Evolutionary conservation across 2,888 invertebrate genomes (phyloP).

Genomic region (Seira musarum): DNA sequence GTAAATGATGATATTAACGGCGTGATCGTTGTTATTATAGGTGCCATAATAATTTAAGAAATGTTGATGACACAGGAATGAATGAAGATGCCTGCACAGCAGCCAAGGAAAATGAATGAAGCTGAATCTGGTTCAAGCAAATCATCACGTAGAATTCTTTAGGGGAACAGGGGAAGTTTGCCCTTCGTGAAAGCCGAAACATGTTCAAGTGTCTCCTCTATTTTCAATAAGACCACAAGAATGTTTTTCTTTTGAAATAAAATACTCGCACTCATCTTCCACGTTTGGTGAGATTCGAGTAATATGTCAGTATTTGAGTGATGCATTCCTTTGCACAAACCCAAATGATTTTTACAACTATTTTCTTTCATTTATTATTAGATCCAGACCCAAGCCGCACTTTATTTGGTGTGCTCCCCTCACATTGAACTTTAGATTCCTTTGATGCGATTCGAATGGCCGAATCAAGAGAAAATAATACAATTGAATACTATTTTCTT

Average conservation of each 20-base stretch:
- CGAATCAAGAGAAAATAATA: no score
- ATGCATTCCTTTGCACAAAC: constrained; percentile 4
- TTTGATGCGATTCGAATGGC: no score
- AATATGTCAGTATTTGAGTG: constrained; percentile 25
- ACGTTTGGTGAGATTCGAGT: constrained; percentile 11
- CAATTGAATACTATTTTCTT: no score
- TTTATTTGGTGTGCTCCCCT: no score
- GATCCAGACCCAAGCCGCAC: no score
- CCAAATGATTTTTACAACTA: constrained; percentile 7
- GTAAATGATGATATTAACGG: neutral
- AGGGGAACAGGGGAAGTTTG: no score
- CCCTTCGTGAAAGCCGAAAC: no score
- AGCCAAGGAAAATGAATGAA: neutral
- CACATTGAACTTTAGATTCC: no score
- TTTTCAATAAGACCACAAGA: neutral
- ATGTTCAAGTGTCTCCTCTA: neutral
- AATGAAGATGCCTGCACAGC: neutral
- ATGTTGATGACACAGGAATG: neutral
- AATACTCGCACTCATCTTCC: no score
- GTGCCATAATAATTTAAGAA: neutral
- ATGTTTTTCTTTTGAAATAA: neutral
- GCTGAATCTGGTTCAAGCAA: neutral
- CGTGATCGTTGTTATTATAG: no score
- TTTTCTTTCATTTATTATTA: neutral
- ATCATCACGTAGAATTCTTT: neutral